phyloP scores from a whole-genome alignment of 2,888 invertebrate genomes.

The Xylocampa areola region DNA sequence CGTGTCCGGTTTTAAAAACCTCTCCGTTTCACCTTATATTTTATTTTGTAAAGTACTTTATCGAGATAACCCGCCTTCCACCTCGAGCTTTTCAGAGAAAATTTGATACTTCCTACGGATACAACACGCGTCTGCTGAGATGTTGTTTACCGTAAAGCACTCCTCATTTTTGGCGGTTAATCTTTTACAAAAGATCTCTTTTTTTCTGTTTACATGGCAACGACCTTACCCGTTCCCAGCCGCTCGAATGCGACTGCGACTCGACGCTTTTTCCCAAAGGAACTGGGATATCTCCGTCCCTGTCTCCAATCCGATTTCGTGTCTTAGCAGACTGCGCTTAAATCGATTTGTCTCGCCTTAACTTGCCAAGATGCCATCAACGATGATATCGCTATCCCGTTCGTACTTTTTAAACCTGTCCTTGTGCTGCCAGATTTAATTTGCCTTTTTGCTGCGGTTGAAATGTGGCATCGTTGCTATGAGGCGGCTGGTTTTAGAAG shows the following conservation, averaged over 20 bases:
- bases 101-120: constrained; percentile 52
- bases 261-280: constrained; percentile 69
- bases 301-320: constrained; percentile 74
- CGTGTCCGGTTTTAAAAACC: constrained; percentile 40
- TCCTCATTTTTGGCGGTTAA: constrained; percentile 66
- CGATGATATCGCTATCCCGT: constrained; percentile 70
- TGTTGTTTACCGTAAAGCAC: constrained; percentile 60
- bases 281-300: constrained; percentile 70
- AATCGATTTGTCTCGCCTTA: constrained; percentile 85
- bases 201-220: constrained; percentile 81
- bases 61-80: constrained; percentile 38
- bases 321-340: constrained; percentile 72
- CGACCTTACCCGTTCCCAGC: constrained; percentile 76
- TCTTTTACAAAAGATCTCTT: constrained; percentile 78
- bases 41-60: constrained; percentile 38
- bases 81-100: constrained; percentile 39
- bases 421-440: constrained; percentile 73
- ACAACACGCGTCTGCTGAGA: constrained; percentile 40
- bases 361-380: constrained; percentile 72
- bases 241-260: constrained; percentile 55
- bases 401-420: constrained; percentile 76
- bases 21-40: constrained; percentile 30
- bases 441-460: constrained; percentile 73
- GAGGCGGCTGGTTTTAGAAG: constrained; percentile 62
- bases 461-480: constrained; percentile 64